Evolutionary conservation across 2,113 vertebrate species (phyloP), one percentile per base, ranked within the genome.

Genomic region (Oreocharis arfaki): DNA sequence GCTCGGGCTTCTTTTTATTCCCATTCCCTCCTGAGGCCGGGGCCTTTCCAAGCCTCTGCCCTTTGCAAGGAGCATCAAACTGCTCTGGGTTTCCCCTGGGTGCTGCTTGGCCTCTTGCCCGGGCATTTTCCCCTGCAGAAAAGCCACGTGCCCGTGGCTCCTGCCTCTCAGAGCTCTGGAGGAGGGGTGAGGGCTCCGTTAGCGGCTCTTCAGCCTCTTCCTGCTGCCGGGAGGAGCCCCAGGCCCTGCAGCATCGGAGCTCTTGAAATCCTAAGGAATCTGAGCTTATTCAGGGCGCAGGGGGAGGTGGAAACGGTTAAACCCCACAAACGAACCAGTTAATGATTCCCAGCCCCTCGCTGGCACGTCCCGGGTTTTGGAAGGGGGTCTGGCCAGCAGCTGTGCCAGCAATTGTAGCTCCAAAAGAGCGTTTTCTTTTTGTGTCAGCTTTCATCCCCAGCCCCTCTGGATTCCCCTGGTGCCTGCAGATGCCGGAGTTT

Each of bases 351-450:
- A 95, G 49, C 50, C 79, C 74, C 81, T 89, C 8, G 33, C 87
- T 87, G 89, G 74, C 65, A 24, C 4, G 35, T 35, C 68, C 20
- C 35, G 7, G 71, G 5, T 8, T 88, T 87, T 6, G 9, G 89
- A 84, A 85, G 83, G 60, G 84, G 83, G 61, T 77, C 95, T 96
- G 90, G 84, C 87, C 82, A 33, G 81, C 91, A 95, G 91, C 94
- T 95, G 89, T 80, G 89, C 94, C 93, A 96, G 89, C 89, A 57
- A 64, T 46, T 89, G 91, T 6, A 87, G 81, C 95, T 91, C 73
- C 39, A 49, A 65, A 80, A 42, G 79, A 86, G 35, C 28, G 5
- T 91, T 95, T 93, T 82, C 67, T 64, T 69, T 84, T 82, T 87
- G 80, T 93, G 85, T 90, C 75, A 33, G 93, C 87, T 95, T 93